Percentiles rank a stretch among this genome's conserved stretches.
phyloP scores from a whole-genome alignment of 2,797 vertebrate species.

The Catharus ustulatus region DNA sequence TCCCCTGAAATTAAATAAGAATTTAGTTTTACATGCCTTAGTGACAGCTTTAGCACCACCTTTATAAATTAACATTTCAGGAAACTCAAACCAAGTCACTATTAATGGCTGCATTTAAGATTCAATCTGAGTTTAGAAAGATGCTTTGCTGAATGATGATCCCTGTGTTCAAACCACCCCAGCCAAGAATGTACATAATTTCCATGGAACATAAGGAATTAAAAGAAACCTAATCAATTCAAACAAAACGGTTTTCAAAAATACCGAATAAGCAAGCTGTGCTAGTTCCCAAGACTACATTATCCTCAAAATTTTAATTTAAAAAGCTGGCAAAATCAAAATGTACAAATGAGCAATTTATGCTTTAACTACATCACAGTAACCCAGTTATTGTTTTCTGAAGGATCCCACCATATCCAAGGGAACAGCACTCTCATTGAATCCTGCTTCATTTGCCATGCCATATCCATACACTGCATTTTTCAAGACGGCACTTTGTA shows the following conservation, averaged over 20 bases:
- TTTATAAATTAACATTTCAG: not conserved
- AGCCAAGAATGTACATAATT: not conserved
- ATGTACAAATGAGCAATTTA: not conserved
- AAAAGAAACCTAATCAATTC: not conserved
- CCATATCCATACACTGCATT: not conserved
- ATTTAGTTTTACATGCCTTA: not conserved
- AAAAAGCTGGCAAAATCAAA: not conserved
- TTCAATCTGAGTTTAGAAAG: not conserved
- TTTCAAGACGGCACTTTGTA: not conserved
- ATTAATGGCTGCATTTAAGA: not conserved
- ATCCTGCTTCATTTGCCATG: not conserved
- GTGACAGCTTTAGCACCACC: not conserved
- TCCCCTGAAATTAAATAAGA: slow-evolving; percentile 78
- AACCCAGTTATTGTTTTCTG: not conserved
- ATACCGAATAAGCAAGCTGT: not conserved
- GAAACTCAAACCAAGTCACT: not conserved
- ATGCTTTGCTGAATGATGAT: not conserved
- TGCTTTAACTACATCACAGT: not conserved
- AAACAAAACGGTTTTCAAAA: not conserved
- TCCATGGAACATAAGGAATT: not conserved
- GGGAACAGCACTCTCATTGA: not conserved
- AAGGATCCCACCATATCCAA: not conserved
- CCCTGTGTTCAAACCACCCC: not conserved
- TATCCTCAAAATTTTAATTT: not conserved
- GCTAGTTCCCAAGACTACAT: not conserved